Evolutionary conservation across 2,113 vertebrate genomes (phyloP).

Genomic region (Phalacrocorax aristotelis): DNA sequence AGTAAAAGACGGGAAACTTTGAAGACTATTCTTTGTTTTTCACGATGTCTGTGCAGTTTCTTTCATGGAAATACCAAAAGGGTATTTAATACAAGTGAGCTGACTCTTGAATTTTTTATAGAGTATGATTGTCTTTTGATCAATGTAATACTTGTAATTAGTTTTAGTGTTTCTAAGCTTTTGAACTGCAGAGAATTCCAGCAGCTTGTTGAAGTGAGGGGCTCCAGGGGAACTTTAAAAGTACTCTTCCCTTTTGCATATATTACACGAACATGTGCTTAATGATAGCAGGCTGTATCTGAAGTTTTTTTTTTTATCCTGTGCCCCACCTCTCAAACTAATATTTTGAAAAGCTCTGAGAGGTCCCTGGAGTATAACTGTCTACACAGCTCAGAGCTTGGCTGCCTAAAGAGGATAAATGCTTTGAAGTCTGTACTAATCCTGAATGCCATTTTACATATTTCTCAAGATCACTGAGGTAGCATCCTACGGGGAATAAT

Average conservation of each 20-base stretch:
- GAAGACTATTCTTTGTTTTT: constrained; percentile 26
- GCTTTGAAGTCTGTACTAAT: constrained; percentile 59
- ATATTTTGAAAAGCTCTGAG: constrained; percentile 43
- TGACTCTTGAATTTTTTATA: not conserved
- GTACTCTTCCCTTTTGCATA: constrained; percentile 9
- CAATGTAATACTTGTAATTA: constrained; percentile 59
- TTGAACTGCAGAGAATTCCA: constrained; percentile 53
- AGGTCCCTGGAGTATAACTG: constrained; percentile 30
- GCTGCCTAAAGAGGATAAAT: constrained; percentile 36
- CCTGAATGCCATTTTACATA: not conserved
- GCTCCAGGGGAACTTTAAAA: constrained; percentile 28
- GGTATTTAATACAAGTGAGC: not conserved
- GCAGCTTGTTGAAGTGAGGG: constrained; percentile 17
- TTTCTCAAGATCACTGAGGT: not conserved
- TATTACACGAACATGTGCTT: not conserved
- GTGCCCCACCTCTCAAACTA: constrained; percentile 54
- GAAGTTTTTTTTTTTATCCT: not conserved
- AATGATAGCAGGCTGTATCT: not conserved
- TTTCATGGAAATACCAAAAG: not conserved
- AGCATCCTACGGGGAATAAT: not conserved
- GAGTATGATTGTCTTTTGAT: constrained; percentile 32
- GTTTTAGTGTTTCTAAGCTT: constrained; percentile 47
- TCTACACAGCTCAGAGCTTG: not conserved
- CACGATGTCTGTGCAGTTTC: not conserved
- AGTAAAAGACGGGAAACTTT: constrained; percentile 2